Percentiles rank a stretch among this genome's conserved stretches.
Evolutionary conservation across 2,797 vertebrate genomes (phyloP).

Genomic region (Gymnothorax javanicus): DNA sequence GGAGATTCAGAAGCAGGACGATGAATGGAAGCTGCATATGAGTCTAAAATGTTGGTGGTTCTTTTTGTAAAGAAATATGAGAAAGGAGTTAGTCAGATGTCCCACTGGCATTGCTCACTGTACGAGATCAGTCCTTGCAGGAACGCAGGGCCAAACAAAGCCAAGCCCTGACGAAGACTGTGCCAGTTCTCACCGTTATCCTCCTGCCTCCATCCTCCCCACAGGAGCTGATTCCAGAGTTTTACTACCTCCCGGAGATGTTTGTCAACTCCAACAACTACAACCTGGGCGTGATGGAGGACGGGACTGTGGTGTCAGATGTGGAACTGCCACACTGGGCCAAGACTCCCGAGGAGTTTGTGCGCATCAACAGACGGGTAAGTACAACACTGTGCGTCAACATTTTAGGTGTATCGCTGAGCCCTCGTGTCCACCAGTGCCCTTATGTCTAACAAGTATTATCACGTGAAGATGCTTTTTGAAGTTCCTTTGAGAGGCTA

Average conservation of each 20-base stretch:
- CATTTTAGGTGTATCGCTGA: background rate
- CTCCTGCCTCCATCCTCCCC: constrained; percentile 50
- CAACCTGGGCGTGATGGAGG: constrained; percentile 97
- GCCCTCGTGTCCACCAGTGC: background rate
- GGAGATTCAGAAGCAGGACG: background rate
- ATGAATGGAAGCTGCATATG: background rate
- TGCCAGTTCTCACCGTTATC: background rate
- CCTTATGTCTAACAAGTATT: constrained; percentile 40
- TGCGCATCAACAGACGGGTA: constrained; percentile 94
- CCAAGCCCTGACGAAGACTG: background rate
- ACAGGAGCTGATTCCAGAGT: constrained; percentile 97
- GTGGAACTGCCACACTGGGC: constrained; percentile 98
- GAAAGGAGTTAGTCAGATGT: background rate
- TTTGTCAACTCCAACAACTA: constrained; percentile 95
- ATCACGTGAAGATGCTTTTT: constrained; percentile 66
- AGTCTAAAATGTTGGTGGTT: background rate
- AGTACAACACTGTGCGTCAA: constrained; percentile 46
- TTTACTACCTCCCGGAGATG: constrained; percentile 99
- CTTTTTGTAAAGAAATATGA: background rate
- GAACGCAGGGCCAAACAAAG: no score
- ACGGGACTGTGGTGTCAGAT: constrained; percentile 88
- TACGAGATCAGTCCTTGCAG: background rate
- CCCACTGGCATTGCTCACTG: background rate
- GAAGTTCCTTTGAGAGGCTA: constrained; percentile 60
- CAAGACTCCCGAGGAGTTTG: constrained; percentile 95